A percentile compares a stretch with the other conserved stretches of the same genome.
These are phyloP conservation scores for Sylvia borin DNA, from an alignment of 2,797 vertebrate genomes.

Conservation along the genomic window DNA sequence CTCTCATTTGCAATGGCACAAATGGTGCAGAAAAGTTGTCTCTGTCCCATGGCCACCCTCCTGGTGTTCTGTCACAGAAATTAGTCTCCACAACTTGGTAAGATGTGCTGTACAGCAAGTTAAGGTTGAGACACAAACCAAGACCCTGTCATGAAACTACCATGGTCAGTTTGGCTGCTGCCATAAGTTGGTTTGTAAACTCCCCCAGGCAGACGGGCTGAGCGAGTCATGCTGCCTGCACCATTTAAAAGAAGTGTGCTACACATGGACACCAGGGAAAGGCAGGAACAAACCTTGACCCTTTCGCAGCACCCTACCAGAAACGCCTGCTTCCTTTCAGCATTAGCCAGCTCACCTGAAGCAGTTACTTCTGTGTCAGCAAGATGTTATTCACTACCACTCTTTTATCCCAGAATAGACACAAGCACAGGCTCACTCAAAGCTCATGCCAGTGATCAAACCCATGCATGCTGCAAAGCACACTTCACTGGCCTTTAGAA, in stretches of 20 bases:
- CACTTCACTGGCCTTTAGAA: slow-evolving; percentile 7
- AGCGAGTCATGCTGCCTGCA: accelerated
- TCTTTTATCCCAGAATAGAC: not conserved
- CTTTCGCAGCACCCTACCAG: not conserved
- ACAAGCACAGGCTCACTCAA: not conserved
- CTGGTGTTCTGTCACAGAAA: not conserved
- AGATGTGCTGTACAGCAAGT: not conserved
- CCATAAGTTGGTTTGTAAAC: not conserved
- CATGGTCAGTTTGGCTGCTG: not conserved
- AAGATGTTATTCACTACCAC: not conserved
- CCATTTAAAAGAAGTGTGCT: not conserved
- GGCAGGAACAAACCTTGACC: not conserved
- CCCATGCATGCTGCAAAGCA: not conserved
- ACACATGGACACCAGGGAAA: not conserved
- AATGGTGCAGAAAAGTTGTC: not conserved
- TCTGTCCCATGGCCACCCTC: not conserved
- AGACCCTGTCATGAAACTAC: not conserved
- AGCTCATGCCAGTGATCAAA: not conserved
- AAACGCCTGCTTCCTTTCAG: not conserved
- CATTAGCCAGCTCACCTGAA: not conserved
- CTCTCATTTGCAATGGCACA: not conserved
- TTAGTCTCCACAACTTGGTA: not conserved
- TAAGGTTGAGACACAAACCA: not conserved
- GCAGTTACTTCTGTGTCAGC: not conserved
- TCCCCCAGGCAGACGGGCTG: not conserved